Percentiles rank a stretch among this genome's conserved stretches.
These are phyloP conservation scores for Blastobasis adustella DNA, from an alignment of 2,888 invertebrate species.

Conservation along the genomic window DNA sequence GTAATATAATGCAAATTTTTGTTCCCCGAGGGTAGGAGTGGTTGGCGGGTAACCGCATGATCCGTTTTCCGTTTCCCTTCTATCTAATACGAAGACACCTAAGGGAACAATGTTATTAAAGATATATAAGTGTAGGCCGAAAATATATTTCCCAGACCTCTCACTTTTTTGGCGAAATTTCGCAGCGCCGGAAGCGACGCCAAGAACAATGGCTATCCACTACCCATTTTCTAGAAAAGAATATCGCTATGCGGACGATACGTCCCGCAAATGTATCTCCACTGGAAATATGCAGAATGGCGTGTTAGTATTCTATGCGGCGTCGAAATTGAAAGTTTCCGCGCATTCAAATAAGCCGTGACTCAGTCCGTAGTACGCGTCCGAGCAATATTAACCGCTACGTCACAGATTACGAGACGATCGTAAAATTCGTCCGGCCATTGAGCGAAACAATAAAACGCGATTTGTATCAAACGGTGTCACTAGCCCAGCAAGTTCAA, in stretches of 20 bases:
- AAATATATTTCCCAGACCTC: slow-evolving; percentile 24
- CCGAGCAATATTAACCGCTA: slow-evolving; percentile 38
- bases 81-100: slow-evolving; percentile 43
- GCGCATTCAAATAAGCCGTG: slow-evolving; percentile 48
- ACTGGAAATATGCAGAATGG: slow-evolving; percentile 8
- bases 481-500: slow-evolving; percentile 71
- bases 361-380: slow-evolving; percentile 44
- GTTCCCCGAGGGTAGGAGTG: slow-evolving; percentile 29
- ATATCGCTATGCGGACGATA: no score
- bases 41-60: no score
- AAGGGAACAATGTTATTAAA: slow-evolving; percentile 59
- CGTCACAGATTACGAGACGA: slow-evolving; percentile 63
- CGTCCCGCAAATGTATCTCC: background rate
- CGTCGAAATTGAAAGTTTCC: slow-evolving; percentile 51
- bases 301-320: slow-evolving; percentile 17
- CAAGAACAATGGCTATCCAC: no score
- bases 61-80: slow-evolving; percentile 40
- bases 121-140: slow-evolving; percentile 43
- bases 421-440: slow-evolving; percentile 69
- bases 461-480: slow-evolving; percentile 70
- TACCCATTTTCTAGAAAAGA: no score
- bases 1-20: slow-evolving; percentile 58
- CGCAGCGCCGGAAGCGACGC: slow-evolving; percentile 1
- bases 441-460: slow-evolving; percentile 69
- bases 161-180: slow-evolving; percentile 10